Base-by-base conservation (phyloP, 2,888 invertebrate genomes). In the Cataglyphis albicans region DNA sequence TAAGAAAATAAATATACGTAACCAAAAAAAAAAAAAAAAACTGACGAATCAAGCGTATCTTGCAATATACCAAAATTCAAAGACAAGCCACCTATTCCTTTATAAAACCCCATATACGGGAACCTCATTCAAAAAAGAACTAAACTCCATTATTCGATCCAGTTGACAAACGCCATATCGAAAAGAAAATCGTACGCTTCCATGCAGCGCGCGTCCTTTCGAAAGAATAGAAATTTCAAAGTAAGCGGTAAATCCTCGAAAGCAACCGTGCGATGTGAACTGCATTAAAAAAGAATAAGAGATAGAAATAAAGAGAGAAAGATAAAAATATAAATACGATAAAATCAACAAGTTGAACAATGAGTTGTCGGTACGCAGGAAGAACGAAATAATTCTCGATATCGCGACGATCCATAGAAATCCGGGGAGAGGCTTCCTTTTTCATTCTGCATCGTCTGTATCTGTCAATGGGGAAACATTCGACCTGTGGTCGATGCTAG, bases 311-410 rank as follows among this genome's bases (percentile, higher is more conserved):
- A 6, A 78, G 55, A 76, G 67, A 82, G 72, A 84, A 65, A 67
- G 18, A 38, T 35, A 59, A 15, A 81, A 84, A 91, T 88, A 89
- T 91, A 92, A 92, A 93, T 90, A 91, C 90, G 93, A 93, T 94
- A 93, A 94, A 93, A 93, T 93, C 93, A 93, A 93, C 92, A 92
- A 89, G 88, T 35, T 35, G 80, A 63, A 21, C 73, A 64, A 63
- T 70, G 41, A 78, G 61, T 80, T 74, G 84, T 72, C 63, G 63
- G 67, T 67, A 75, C 73, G 84, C 75, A 87, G 82, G 59, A 72
- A 86, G 87, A 86, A 84, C 76, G 88, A 91, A 88, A 91, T 91
- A 91, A 92, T 92, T 92, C 88, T 86, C 86, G 88, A 91, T 91
- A 89, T 85, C 86, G 87, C 87, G 88, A 88, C 90, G 90, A 91